Percentiles rank a stretch among this genome's conserved stretches.
phyloP scores from a whole-genome alignment of 2,888 invertebrate genomes.

The Lepidochitona cinerea region DNA sequence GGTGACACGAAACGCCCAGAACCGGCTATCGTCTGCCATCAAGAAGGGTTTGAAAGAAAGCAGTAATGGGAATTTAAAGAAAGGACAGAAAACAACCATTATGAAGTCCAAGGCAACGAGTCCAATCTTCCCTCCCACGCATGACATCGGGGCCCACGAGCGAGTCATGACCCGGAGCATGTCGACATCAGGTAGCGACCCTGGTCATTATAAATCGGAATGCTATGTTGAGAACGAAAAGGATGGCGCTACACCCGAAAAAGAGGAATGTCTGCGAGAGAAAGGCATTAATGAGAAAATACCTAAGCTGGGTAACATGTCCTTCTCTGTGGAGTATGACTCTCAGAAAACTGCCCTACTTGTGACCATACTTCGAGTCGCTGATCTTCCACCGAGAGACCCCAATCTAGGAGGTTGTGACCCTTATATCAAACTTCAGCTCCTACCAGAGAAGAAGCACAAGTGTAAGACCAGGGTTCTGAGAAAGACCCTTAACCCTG shows the following conservation, averaged over 20 bases:
- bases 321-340: constrained; percentile 92
- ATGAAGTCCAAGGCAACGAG: constrained; percentile 69
- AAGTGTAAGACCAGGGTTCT: constrained; percentile 97
- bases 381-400: constrained; percentile 87
- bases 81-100: constrained; percentile 81
- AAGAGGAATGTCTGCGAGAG: constrained; percentile 70
- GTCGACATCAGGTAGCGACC: constrained; percentile 30
- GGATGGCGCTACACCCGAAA: constrained; percentile 63
- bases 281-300: constrained; percentile 55
- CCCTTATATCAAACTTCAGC: constrained; percentile 97
- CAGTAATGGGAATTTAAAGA: constrained; percentile 75
- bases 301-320: constrained; percentile 84
- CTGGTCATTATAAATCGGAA: constrained; percentile 56
- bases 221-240: constrained; percentile 74
- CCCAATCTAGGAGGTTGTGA: constrained; percentile 87
- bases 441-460: constrained; percentile 97
- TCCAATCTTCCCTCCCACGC: constrained; percentile 55
- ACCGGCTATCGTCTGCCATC: constrained; percentile 65
- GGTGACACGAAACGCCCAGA: constrained; percentile 69
- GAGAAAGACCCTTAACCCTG: constrained; percentile 94
- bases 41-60: constrained; percentile 67
- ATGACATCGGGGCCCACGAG: constrained; percentile 48
- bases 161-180: constrained; percentile 71
- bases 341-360: constrained; percentile 91
- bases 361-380: constrained; percentile 92